These are phyloP conservation scores for Anarhynchus alexandrinus DNA, from an alignment of 2,113 vertebrate genomes.

Conservation along the genomic window DNA sequence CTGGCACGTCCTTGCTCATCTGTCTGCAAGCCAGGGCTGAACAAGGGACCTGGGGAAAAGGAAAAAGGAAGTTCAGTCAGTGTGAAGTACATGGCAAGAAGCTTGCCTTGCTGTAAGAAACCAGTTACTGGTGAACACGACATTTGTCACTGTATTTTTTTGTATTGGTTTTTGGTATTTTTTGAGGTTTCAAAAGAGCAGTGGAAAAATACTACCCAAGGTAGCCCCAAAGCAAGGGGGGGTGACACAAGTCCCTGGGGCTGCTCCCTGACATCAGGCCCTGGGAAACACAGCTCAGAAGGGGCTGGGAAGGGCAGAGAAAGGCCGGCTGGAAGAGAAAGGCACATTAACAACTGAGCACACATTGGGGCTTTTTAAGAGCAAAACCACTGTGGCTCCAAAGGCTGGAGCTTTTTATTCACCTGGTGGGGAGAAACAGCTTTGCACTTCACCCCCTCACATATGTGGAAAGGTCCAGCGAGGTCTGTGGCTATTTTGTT, in stretches of 20 bases:
- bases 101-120: neutral
- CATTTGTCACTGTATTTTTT: neutral
- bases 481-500: neutral
- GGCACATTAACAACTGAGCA: neutral
- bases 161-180: neutral
- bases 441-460: neutral
- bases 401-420: neutral
- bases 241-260: fast-evolving
- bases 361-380: neutral
- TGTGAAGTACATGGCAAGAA: fast-evolving
- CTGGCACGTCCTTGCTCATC: fast-evolving
- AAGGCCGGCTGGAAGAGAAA: neutral
- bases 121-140: fast-evolving
- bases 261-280: neutral
- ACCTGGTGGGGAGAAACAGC: neutral
- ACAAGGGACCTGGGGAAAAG: neutral
- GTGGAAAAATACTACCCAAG: neutral
- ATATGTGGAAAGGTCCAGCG: fast-evolving
- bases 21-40: neutral
- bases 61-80: neutral
- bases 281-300: neutral
- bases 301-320: neutral
- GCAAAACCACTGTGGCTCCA: neutral
- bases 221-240: fast-evolving
- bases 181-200: neutral